phyloP scores from a whole-genome alignment of 2,797 vertebrate species.

The Rhinichthys osculus region DNA sequence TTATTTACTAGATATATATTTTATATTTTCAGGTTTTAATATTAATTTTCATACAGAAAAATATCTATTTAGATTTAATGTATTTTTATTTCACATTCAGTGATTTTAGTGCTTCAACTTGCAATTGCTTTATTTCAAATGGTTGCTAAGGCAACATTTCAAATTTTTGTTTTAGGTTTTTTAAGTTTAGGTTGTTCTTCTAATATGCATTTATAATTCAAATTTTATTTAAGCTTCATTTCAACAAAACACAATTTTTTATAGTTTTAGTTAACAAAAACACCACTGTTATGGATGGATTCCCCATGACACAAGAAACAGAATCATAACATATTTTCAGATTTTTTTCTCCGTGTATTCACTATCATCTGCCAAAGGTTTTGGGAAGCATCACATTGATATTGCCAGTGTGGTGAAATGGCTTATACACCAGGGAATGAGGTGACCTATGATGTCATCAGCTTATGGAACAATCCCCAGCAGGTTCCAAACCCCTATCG shows the following conservation, averaged over 20 bases:
- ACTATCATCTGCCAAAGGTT: background rate
- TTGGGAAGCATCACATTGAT: slow-evolving; percentile 2
- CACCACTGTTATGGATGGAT: background rate
- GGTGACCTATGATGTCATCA: slow-evolving; percentile 66
- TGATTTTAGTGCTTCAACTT: background rate
- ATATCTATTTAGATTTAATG: background rate
- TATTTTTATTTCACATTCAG: background rate
- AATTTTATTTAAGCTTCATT: background rate
- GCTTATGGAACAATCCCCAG: slow-evolving; percentile 73
- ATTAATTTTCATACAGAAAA: background rate
- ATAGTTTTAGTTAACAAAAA: background rate
- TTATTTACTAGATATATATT: background rate
- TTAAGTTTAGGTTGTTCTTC: background rate
- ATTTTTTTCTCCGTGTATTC: background rate
- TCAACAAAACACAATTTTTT: background rate
- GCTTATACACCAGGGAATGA: slow-evolving; percentile 27
- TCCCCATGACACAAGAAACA: background rate
- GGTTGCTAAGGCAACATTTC: too few relatives aligned
- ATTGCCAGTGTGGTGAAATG: slow-evolving; percentile 14
- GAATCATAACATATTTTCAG: background rate
- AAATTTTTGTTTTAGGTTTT: too few relatives aligned
- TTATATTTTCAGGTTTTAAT: background rate
- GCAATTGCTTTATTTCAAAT: background rate
- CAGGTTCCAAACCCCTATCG: slow-evolving; percentile 66
- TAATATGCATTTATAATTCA: background rate